Percentiles rank a stretch among this genome's conserved stretches.
Conservation (phyloP, 1,140 invertebrate species). For the Drosophila ohnishii region DNA sequence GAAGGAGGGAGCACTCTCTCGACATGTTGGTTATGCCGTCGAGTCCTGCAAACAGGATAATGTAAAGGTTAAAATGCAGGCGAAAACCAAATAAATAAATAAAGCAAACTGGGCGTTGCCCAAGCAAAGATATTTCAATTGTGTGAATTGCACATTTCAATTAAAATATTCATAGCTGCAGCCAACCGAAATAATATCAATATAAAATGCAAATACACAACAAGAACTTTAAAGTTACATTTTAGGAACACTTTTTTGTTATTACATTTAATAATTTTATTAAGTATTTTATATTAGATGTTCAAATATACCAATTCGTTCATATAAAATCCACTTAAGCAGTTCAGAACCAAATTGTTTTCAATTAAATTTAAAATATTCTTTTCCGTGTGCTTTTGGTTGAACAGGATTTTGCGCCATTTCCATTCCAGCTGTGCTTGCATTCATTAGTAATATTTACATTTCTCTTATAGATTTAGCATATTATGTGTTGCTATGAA, state of each 20-base stretch:
- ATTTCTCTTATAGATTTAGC: conserved; percentile 14
- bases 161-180: conserved; percentile 44
- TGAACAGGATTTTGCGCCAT: not conserved
- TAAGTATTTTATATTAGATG: not conserved
- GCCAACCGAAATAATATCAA: conserved; percentile 9
- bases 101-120: conserved; percentile 4
- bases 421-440: conserved; percentile 13
- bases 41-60: conserved; percentile 62
- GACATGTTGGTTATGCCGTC: conserved; percentile 31
- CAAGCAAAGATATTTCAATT: conserved; percentile 24
- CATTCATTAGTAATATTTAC: conserved; percentile 10
- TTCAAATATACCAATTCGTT: too few species aligned
- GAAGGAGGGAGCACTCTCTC: too few species aligned
- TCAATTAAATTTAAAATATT: not conserved
- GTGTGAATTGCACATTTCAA: conserved; percentile 41
- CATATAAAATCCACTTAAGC: not conserved
- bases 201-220: conserved; percentile 10
- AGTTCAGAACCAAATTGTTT: not conserved
- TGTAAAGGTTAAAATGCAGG: conserved; percentile 59
- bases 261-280: not conserved
- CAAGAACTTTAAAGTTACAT: too few species aligned
- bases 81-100: conserved; percentile 48
- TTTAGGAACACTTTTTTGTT: not conserved
- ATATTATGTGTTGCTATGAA: conserved; percentile 7
- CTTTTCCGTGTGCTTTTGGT: not conserved